Conservation (phyloP, 2,113 vertebrate genomes). For the Siniperca chuatsi region DNA sequence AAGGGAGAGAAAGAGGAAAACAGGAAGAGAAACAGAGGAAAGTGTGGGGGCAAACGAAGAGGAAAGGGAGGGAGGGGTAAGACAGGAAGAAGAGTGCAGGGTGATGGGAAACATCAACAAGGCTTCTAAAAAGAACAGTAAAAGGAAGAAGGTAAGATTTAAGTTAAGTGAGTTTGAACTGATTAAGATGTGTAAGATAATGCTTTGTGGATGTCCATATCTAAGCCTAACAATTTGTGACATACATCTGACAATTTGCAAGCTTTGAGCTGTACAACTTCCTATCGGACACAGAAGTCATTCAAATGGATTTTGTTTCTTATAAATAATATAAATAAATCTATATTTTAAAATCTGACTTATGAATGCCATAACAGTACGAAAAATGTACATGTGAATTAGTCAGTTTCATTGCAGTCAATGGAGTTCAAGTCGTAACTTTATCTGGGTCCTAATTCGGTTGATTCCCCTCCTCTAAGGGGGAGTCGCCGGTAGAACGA, state of each 20-base stretch:
- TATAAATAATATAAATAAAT: background rate
- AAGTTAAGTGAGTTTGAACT: background rate
- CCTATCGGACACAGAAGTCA: background rate
- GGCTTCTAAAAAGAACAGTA: constrained; percentile 79
- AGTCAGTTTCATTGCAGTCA: background rate
- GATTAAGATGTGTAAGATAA: background rate
- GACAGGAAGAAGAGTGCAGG: constrained; percentile 26
- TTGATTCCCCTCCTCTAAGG: constrained; percentile 76
- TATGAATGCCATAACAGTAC: background rate
- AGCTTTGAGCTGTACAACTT: background rate
- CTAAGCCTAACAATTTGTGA: background rate
- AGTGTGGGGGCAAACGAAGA: constrained; percentile 33
- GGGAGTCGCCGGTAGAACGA: constrained; percentile 56
- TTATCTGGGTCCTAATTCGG: constrained; percentile 23
- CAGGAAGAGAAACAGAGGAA: constrained; percentile 30
- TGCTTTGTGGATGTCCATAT: background rate
- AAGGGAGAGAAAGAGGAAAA: constrained; percentile 2
- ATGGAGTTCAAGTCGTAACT: background rate
- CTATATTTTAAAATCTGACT: background rate
- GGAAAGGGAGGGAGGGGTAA: constrained; percentile 34
- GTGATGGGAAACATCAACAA: constrained; percentile 86
- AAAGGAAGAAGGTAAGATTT: constrained; percentile 81
- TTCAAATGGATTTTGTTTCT: background rate
- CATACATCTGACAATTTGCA: background rate
- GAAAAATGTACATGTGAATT: background rate